Base-by-base conservation (phyloP, 2,797 vertebrate species). In the Chelidonichthys spinosus region DNA sequence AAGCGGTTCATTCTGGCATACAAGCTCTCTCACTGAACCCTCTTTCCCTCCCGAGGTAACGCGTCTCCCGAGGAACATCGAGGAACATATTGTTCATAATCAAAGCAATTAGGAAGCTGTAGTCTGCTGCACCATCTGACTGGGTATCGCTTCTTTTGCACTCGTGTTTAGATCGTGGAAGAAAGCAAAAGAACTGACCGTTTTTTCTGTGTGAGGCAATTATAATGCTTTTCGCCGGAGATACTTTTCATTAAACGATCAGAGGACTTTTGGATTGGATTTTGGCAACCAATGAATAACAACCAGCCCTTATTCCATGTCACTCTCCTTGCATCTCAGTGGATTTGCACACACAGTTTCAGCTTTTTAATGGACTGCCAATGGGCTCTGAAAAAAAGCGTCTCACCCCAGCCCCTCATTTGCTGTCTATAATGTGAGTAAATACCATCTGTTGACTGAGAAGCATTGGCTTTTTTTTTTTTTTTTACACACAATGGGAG, bases 371-470 rank as follows among this genome's bases (percentile, higher is more conserved):
- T 82, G 62, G 69, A 56, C 79, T 85, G 82, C 87, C 86, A 87
- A 70, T 82, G 74, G 75, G 78, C 69, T 77, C 25, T 35, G 63
- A 56, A 81, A 76, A 68, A 75, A 87, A 70, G 61, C 44, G 60
- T 74, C 63, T 74, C 58, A 78, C 69, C 66, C 71, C 52, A 58
- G 72, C 61, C 61, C 64, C 78, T 83, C 74, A 81, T 90, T 85
- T 87, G 63, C 72, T 73, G 74, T 74, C 72, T 83, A 50, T 87
- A 76, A 89, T 89, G 81, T 81, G 69, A 85, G 85, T 87, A 86
- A 89, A 90, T 87, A 70, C 83, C 84, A 88, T 89, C 83, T 90
- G 87, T 87, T 90, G 88, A 80, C 75, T 77, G 70, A 71, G 73
- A 87, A 82, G 86, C 80, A 72, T 42, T 85, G 50, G 63, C 47